Conservation (phyloP, 2,888 invertebrate genomes). For the Cosmia pyralina region DNA sequence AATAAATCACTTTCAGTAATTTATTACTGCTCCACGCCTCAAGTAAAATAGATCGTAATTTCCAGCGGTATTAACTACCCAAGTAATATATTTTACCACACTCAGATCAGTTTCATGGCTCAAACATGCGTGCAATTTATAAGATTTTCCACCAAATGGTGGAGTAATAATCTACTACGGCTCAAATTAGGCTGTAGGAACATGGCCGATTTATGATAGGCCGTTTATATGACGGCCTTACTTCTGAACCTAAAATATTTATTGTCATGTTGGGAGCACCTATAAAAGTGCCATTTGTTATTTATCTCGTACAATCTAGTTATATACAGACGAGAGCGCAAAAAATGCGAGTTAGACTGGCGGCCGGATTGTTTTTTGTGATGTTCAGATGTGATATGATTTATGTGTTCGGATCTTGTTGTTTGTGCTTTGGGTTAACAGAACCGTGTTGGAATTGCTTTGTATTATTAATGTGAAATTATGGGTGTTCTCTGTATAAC, state of each 20-base stretch:
- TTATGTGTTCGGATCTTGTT: conserved; percentile 46
- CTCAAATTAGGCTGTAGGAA: conserved; percentile 38
- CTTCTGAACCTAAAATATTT: conserved; percentile 61
- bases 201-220: conserved; percentile 52
- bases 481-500: conserved; percentile 3
- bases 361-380: conserved; percentile 53
- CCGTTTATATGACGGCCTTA: conserved; percentile 46
- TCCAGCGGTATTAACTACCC: conserved; percentile 43
- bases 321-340: conserved; percentile 48
- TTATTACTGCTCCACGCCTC: conserved; percentile 45
- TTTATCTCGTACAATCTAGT: conserved; percentile 56
- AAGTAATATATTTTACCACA: conserved; percentile 57
- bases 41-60: conserved; percentile 44
- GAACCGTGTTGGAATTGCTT: conserved; percentile 19
- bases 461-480: conserved; percentile 32
- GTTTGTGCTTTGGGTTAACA: conserved; percentile 47
- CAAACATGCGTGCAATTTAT: conserved; percentile 49
- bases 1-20: conserved; percentile 48
- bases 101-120: conserved; percentile 52
- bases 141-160: conserved; percentile 52
- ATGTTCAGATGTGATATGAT: conserved; percentile 55
- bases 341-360: conserved; percentile 49
- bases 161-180: conserved; percentile 46
- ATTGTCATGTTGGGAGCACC: conserved; percentile 57
- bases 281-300: conserved; percentile 63